These are phyloP conservation scores for Conus ventricosus DNA, from an alignment of 1,140 invertebrate genomes.

Conservation along the genomic window DNA sequence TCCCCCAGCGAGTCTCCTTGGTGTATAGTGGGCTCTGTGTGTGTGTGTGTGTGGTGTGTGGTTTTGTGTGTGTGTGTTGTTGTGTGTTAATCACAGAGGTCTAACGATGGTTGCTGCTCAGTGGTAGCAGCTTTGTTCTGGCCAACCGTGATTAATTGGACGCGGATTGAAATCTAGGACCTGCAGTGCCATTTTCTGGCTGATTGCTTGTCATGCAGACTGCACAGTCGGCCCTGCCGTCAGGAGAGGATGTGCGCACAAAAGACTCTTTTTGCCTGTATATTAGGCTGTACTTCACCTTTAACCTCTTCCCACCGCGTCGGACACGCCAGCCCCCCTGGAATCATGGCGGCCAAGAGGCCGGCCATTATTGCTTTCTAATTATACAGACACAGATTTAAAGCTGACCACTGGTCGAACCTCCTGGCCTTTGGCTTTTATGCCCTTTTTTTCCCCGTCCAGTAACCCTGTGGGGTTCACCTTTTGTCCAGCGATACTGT, in stretches of 20 bases:
- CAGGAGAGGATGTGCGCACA: neutral
- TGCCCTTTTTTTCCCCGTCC: neutral
- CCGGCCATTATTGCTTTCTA: neutral
- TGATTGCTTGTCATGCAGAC: neutral
- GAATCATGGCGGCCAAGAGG: neutral
- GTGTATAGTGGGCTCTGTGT: neutral
- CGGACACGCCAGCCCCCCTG: neutral
- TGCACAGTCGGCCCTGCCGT: neutral
- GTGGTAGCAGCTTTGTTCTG: neutral
- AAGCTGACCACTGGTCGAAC: neutral
- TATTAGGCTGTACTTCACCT: neutral
- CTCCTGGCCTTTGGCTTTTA: neutral
- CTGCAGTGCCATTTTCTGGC: neutral
- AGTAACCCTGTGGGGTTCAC: neutral
- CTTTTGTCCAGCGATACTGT: neutral
- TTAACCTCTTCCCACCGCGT: neutral
- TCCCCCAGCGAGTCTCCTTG: neutral
- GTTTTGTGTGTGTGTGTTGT: neutral
- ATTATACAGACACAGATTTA: neutral
- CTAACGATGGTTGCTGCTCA: neutral
- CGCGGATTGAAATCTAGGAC: neutral
- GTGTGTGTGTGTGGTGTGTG: neutral
- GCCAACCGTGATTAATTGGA: neutral
- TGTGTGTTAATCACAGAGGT: neutral
- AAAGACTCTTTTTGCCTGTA: neutral